phyloP scores from a whole-genome alignment of 1,140 invertebrate species.

The Drosophila equinoxialis region DNA sequence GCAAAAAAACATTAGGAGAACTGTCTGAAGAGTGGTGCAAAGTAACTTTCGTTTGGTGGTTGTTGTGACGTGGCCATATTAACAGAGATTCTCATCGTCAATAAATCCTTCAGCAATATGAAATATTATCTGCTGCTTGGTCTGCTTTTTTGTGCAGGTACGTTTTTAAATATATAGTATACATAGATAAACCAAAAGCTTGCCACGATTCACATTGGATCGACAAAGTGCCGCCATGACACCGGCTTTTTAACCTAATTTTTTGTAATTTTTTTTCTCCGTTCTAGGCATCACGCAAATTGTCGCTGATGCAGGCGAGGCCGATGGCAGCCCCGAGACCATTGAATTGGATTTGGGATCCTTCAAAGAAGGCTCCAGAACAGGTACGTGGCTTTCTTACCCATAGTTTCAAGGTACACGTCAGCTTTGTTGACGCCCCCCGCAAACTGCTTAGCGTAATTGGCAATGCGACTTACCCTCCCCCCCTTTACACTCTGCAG shows the following conservation, averaged over 20 bases:
- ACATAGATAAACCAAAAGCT: not conserved
- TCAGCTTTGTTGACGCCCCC: constrained; percentile 64
- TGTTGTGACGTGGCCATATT: constrained; percentile 68
- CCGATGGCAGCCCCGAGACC: constrained; percentile 83
- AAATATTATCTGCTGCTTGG: constrained; percentile 84
- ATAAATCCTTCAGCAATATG: constrained; percentile 81
- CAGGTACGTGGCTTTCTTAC: constrained; percentile 85
- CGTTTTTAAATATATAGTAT: constrained; percentile 22
- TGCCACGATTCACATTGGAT: constrained; percentile 44
- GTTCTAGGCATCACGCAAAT: constrained; percentile 77
- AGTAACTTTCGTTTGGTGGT: constrained; percentile 5
- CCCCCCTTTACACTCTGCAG: constrained; percentile 66
- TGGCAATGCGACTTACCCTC: not conserved
- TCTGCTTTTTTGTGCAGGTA: constrained; percentile 85
- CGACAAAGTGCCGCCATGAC: constrained; percentile 1
- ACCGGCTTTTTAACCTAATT: constrained; percentile 70
- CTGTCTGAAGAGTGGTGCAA: constrained; percentile 19
- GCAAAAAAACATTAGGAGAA: constrained; percentile 13
- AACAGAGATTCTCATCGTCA: constrained; percentile 27
- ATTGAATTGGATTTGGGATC: constrained; percentile 91
- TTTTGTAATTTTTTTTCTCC: constrained; percentile 39
- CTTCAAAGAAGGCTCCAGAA: constrained; percentile 91
- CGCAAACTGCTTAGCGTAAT: constrained; percentile 31
- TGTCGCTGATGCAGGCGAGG: constrained; percentile 75
- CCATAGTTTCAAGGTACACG: constrained; percentile 50